A percentile compares a stretch with the other conserved stretches of the same genome.
These are phyloP conservation scores for Murina feae DNA, from an alignment of 2,113 vertebrate species.

Conservation along the genomic window DNA sequence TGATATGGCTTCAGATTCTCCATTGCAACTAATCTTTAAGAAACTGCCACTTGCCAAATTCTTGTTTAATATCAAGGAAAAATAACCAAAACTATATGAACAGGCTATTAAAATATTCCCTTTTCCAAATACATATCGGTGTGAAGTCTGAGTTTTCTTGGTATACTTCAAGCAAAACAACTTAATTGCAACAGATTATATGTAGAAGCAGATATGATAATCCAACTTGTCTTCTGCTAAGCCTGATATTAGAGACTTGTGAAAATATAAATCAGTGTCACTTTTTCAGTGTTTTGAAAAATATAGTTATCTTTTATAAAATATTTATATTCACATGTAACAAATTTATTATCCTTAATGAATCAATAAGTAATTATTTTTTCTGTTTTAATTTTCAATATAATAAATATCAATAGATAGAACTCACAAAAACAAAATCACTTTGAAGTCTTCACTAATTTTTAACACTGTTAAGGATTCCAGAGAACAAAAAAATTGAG, in stretches of 20 bases:
- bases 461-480: neutral
- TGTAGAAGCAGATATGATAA: neutral
- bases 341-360: neutral
- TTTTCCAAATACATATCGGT: neutral
- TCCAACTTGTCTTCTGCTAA: neutral
- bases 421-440: neutral
- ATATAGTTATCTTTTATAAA: neutral
- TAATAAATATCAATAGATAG: neutral
- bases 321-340: neutral
- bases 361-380: neutral
- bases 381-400: neutral
- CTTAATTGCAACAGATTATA: neutral
- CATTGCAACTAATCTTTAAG: neutral
- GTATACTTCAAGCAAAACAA: neutral
- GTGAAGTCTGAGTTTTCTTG: neutral
- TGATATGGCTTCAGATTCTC: neutral
- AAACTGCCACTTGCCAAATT: neutral
- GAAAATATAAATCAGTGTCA: neutral
- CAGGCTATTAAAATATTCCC: neutral
- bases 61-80: neutral
- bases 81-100: neutral
- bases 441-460: neutral
- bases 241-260: neutral
- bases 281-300: neutral
- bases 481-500: neutral